Evolutionary conservation across 2,888 invertebrate genomes (phyloP).

Genomic region (Phengaris arion): DNA sequence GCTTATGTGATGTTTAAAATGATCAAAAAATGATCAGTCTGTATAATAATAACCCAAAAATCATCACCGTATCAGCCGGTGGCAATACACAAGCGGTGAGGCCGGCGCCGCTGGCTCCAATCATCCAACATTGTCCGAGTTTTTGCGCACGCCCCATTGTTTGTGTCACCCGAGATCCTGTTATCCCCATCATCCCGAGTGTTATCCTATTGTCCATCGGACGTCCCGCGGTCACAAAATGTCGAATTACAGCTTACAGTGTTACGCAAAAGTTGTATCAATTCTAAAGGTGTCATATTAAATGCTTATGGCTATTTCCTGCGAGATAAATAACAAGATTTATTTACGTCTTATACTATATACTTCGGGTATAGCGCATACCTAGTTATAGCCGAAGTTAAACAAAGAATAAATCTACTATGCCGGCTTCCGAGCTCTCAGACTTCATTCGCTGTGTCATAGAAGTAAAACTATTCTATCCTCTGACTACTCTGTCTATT

Average conservation of each 20-base stretch:
- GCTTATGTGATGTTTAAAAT: too few relatives aligned
- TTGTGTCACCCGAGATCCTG: constrained; percentile 42
- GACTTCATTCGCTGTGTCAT: too few relatives aligned
- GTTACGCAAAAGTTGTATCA: constrained; percentile 25
- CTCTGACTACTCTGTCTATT: too few relatives aligned
- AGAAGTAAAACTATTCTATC: too few relatives aligned
- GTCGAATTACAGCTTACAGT: constrained; percentile 36
- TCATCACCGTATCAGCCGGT: neutral
- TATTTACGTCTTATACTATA: too few relatives aligned
- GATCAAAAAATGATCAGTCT: too few relatives aligned
- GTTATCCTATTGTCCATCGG: constrained; percentile 37
- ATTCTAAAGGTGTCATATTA: neutral
- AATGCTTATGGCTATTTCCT: neutral
- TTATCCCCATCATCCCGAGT: constrained; percentile 35
- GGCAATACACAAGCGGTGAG: neutral
- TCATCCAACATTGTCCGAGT: constrained; percentile 1
- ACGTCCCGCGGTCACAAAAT: constrained; percentile 33
- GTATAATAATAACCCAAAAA: too few relatives aligned
- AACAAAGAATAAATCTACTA: too few relatives aligned
- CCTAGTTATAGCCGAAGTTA: too few relatives aligned
- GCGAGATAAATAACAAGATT: neutral
- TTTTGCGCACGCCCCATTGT: constrained; percentile 28
- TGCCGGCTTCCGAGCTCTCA: too few relatives aligned
- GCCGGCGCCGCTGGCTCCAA: neutral
- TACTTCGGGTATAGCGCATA: too few relatives aligned